Conservation (phyloP, 2,797 vertebrate species). For the Sebastes hopkinsi region DNA sequence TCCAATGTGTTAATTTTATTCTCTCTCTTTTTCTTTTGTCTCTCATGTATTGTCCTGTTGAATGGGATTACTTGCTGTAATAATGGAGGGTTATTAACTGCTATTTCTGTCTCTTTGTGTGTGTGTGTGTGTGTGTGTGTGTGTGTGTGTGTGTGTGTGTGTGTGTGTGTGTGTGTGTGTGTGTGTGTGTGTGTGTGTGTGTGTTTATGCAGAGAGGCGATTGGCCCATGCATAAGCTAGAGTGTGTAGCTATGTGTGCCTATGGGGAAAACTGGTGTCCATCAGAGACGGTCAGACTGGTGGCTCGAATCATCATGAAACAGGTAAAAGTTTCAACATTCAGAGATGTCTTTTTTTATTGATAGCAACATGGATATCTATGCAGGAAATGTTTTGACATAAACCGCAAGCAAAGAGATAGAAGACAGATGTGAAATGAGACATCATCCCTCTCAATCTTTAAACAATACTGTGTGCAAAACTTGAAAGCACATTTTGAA, state of each 20-base stretch:
- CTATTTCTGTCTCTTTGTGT: not conserved
- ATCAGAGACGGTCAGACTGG: slow-evolving; percentile 94
- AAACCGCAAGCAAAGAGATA: not conserved
- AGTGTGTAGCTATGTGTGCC: slow-evolving; percentile 93
- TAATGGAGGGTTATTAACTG: not conserved
- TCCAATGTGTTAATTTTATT: not conserved
- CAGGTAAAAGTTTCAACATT: slow-evolving; percentile 81
- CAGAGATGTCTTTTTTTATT: not conserved
- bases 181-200: not conserved
- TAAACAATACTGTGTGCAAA: not conserved
- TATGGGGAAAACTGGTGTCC: slow-evolving; percentile 96
- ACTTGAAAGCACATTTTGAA: not conserved
- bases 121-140: not conserved
- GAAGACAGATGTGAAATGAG: not conserved
- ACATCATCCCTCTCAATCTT: not conserved
- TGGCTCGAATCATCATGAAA: slow-evolving; percentile 93
- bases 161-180: not conserved
- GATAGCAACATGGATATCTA: not conserved
- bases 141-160: not conserved
- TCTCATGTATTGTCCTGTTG: not conserved
- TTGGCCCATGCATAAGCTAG: slow-evolving; percentile 96
- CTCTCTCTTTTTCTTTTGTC: not conserved
- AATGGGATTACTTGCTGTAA: not conserved
- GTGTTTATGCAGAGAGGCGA: slow-evolving; percentile 86
- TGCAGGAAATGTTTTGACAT: not conserved